These are phyloP conservation scores for Blera fallax DNA, from an alignment of 2,888 invertebrate species.

Conservation along the genomic window DNA sequence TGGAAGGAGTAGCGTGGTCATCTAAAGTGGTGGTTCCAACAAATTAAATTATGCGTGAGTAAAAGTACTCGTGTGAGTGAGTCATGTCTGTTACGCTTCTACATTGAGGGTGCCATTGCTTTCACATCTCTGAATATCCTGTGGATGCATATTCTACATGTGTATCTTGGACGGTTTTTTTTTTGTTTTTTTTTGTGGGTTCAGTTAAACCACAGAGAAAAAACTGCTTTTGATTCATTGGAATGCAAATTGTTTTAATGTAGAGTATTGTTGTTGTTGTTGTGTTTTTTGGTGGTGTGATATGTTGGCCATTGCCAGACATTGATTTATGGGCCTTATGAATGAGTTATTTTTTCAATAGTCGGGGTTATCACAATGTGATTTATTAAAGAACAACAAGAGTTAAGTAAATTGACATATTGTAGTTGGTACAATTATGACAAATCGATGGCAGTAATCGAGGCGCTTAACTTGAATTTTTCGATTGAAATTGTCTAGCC, in stretches of 20 bases:
- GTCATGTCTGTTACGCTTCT: conserved; percentile 23
- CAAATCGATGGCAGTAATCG: not conserved
- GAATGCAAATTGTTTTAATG: conserved; percentile 72
- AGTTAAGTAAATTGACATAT: conserved; percentile 39
- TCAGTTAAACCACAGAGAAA: conserved; percentile 13
- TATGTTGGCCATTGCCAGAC: conserved; percentile 3
- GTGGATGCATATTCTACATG: not conserved
- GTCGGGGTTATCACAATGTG: conserved; percentile 40
- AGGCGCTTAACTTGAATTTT: too few relatives aligned
- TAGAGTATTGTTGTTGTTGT: conserved; percentile 22
- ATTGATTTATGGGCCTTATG: conserved; percentile 62
- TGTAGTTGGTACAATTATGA: conserved; percentile 22
- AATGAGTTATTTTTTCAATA: conserved; percentile 27
- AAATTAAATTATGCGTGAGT: conserved; percentile 71
- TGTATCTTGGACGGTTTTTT: conserved; percentile 32
- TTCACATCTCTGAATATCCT: conserved; percentile 7
- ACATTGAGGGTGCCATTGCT: not conserved
- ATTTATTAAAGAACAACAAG: conserved; percentile 56
- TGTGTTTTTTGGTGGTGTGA: not conserved
- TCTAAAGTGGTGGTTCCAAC: conserved; percentile 69
- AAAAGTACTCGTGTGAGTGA: conserved; percentile 32
- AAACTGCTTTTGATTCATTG: conserved; percentile 55
- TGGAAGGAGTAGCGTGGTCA: conserved; percentile 45
- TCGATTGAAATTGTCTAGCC: not conserved
- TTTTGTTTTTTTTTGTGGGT: not conserved